Conservation (phyloP, 2,113 vertebrate species). For the Caranx ignobilis region DNA sequence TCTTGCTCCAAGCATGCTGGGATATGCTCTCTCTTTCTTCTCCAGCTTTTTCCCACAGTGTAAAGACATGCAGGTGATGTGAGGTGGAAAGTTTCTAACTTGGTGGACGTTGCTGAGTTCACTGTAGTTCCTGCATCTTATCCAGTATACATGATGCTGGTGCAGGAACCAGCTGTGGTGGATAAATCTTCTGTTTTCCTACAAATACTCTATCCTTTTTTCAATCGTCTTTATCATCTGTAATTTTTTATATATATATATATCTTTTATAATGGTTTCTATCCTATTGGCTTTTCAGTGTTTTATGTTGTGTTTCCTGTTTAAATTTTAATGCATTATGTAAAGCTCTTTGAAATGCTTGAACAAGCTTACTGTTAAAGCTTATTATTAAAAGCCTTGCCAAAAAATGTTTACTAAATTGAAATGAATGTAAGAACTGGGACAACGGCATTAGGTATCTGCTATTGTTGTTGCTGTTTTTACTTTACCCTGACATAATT, state of each 20-base stretch:
- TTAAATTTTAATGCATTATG: neutral
- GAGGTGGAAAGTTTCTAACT: no score
- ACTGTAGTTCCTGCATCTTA: neutral
- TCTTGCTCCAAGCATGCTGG: constrained; percentile 17
- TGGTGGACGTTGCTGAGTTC: no score
- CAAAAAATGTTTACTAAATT: neutral
- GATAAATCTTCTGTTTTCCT: no score
- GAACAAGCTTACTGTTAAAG: neutral
- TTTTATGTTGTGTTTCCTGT: neutral
- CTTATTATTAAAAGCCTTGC: neutral
- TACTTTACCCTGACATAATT: neutral
- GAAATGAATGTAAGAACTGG: no score
- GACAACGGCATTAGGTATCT: neutral
- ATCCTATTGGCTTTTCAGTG: neutral
- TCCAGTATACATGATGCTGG: neutral
- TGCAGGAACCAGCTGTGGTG: neutral
- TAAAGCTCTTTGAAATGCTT: neutral
- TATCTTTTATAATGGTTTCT: neutral
- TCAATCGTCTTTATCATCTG: no score
- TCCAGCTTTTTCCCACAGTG: neutral
- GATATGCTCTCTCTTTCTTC: constrained; percentile 6
- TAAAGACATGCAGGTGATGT: neutral
- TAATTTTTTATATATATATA: no score
- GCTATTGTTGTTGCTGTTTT: neutral
- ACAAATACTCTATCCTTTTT: no score